Evolutionary conservation across 2,797 vertebrate genomes (phyloP).

Genomic region (Pangasius krempfi): DNA sequence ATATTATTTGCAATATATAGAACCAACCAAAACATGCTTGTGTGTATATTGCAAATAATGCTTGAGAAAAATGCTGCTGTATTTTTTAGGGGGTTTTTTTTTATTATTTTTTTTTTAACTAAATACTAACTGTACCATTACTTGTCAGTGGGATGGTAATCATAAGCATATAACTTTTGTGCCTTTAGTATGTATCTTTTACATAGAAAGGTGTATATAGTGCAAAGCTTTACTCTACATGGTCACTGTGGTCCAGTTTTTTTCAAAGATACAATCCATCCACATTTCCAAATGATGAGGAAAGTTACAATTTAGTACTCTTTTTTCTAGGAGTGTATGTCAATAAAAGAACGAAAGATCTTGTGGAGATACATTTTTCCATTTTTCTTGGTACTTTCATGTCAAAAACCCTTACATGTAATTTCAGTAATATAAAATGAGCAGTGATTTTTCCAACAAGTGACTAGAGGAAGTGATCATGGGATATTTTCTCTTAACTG

Average conservation of each 20-base stretch:
- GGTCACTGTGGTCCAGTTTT: neutral
- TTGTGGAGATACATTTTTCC: neutral
- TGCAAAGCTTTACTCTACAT: neutral
- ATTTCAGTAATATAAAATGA: constrained; percentile 4
- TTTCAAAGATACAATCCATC: neutral
- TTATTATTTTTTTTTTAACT: neutral
- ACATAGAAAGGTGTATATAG: neutral
- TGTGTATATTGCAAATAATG: neutral
- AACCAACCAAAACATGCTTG: neutral
- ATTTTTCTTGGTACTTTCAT: neutral
- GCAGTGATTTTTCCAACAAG: neutral
- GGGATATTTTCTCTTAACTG: constrained; percentile 12
- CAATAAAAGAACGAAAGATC: neutral
- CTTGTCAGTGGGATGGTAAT: neutral
- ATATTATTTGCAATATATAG: neutral
- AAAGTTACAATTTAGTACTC: neutral
- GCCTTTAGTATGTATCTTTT: neutral
- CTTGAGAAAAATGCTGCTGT: neutral
- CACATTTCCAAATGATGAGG: neutral
- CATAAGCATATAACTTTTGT: neutral
- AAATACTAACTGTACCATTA: neutral
- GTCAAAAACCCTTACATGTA: neutral
- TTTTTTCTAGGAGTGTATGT: no score
- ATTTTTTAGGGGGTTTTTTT: neutral
- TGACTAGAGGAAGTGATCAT: constrained; percentile 12